Conservation (phyloP, 2,888 invertebrate genomes). For the Temnothorax ravouxi region DNA sequence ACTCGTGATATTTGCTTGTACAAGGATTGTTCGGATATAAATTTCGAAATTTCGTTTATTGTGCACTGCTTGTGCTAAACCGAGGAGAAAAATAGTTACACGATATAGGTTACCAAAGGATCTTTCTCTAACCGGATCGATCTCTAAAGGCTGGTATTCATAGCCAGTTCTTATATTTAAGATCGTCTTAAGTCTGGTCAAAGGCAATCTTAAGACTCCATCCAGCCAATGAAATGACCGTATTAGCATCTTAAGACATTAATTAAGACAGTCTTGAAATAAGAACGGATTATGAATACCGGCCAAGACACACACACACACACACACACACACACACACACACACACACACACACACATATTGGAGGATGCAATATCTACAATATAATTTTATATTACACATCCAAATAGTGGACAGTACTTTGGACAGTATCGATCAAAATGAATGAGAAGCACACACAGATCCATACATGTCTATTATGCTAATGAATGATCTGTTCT, state of each 20-base stretch:
- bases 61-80: neutral
- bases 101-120: conserved; percentile 11
- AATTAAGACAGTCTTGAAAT: too few relatives aligned
- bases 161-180: too few relatives aligned
- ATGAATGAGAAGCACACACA: neutral
- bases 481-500: neutral
- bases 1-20: conserved; percentile 9
- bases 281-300: too few relatives aligned
- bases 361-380: conserved; percentile 13
- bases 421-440: neutral
- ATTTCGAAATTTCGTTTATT: conserved; percentile 1
- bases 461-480: neutral
- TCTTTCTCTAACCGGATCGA: too few relatives aligned
- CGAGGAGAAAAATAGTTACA: neutral
- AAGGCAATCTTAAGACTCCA: too few relatives aligned
- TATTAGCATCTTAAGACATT: too few relatives aligned
- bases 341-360: too few relatives aligned
- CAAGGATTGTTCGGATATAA: neutral
- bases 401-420: neutral
- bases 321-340: too few relatives aligned
- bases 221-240: too few relatives aligned
- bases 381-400: neutral
- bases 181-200: too few relatives aligned
- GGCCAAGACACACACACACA: too few relatives aligned
- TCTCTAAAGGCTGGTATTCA: neutral